Conservation (phyloP, 1,140 invertebrate genomes). For the Hypsibius dujardini region DNA sequence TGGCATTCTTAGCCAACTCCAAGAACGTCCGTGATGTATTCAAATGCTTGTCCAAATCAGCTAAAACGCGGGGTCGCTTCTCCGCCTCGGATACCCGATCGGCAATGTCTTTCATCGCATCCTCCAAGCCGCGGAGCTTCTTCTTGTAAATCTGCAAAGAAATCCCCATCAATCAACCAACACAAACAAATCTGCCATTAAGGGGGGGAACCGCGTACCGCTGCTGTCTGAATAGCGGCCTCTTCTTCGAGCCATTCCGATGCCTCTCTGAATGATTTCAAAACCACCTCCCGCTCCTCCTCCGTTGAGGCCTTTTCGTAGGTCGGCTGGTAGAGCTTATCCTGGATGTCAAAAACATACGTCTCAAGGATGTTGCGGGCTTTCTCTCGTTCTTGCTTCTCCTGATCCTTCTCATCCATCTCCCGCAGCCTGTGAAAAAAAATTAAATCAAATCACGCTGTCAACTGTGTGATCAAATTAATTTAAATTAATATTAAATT, state of each 20-base stretch:
- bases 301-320: constrained; percentile 53
- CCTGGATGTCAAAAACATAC: constrained; percentile 70
- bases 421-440: constrained; percentile 40
- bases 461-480: constrained; percentile 16
- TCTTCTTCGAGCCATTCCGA: constrained; percentile 30
- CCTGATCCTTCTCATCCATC: constrained; percentile 54
- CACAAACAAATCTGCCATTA: constrained; percentile 17
- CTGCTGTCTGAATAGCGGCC: constrained; percentile 27
- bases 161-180: too few species aligned
- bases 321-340: constrained; percentile 55
- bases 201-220: constrained; percentile 15
- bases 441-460: constrained; percentile 21
- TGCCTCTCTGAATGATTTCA: constrained; percentile 39
- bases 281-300: constrained; percentile 55
- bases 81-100: constrained; percentile 63
- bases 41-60: constrained; percentile 33
- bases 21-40: constrained; percentile 36
- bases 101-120: constrained; percentile 38
- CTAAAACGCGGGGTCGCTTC: constrained; percentile 52
- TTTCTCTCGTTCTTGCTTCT: constrained; percentile 55
- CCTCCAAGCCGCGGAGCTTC: constrained; percentile 31
- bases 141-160: constrained; percentile 29
- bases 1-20: constrained; percentile 32
- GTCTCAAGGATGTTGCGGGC: constrained; percentile 75
- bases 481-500: too few species aligned